Base-by-base conservation (phyloP, 2,113 vertebrate species). In the Theristicus caerulescens region DNA sequence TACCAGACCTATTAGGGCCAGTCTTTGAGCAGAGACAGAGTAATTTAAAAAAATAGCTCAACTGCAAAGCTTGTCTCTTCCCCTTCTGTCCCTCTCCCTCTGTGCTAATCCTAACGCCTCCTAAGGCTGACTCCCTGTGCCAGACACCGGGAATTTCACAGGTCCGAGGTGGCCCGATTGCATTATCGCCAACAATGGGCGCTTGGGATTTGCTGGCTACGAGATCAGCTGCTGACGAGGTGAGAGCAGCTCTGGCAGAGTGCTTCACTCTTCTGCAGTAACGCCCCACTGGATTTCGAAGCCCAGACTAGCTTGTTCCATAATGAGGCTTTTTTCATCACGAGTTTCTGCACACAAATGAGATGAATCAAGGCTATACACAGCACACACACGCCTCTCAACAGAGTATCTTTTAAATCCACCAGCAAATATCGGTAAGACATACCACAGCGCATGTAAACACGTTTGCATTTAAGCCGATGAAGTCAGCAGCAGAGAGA, bases 81-180 rank as follows among this genome's bases (percentile, higher is more conserved):
- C 73, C 70, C 2, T 29, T 5, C 78, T 9, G 54, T 12, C 31
- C 36, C 34, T 38, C 34, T 65, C 26, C 64, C 49, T 22, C 27
- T 1, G 81, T 1, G 13, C 40, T 87, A 38, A 93, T 58, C 4
- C 5, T 17, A 42, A 42, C 13, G 40, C 47, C 64, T 88, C 13
- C 82, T 40, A 20, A n/a, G 54, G 83, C 78, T 70, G 89, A 9
- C 51, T 94, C 59, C 80, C 20, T 13, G 87, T 55, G 89, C 89
- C 67, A 96, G 97, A 96, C 95, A 6, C 2, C 0, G 62, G 86
- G 89, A 94, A 95, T 95, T 72, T 96, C 92, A n/a, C 95, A 80
- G 86, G 10, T 86, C 72, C 0, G 3, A 87, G 79, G 71, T 1
- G 73, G 69, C 69, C 64, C 18, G 70, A 97, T 94, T 95, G 89